Base-by-base conservation (phyloP, 53 echinoderm and acorn worm species). In the Paracentrotus lividus region DNA sequence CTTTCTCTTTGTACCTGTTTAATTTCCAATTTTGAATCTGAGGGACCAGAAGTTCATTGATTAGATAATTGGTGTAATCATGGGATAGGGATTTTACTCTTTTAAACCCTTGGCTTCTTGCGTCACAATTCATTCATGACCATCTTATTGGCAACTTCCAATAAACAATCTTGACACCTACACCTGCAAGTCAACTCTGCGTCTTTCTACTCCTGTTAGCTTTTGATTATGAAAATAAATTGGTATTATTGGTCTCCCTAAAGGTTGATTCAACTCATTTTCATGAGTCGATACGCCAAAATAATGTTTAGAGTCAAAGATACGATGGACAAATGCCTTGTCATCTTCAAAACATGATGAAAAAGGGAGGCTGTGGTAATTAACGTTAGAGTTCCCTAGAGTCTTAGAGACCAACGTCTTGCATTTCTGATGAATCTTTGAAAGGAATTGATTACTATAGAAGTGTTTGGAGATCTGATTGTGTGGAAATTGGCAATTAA, bases 41-140 rank as follows among this genome's bases (percentile, higher is more conserved):
- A 16, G 24, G 34, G 55, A 81, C 47, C 60, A 55, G 13, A 89
- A 89, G 89, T 89, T 89, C 89, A 89, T 89, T 89, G 90, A 89
- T 89, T 66, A 65, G 65, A 42, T 60, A 65, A 89, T 89, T 89
- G 65, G 24, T 26, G 42, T 64, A 38, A 89, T 89, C 56, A 38
- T 24, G 40, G 90, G 90, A 65, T 89, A 26, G 90, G 65, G 44
- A 59, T 23, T 23, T 64, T 4, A 59, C 32, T 51, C 49, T 88
- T 53, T 88, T 29, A 21, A 88, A 58, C 51, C 32, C 21, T 4
- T 6, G 45, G 24, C 9, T 67, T 67, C 44, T 8, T n/a, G n/a
- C n/a, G n/a, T n/a, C 47, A 38, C 36, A n/a, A 29, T 38, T 23
- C 77, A 77, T 77, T 77, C 42, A 42, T 0, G 31, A 26, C 85